Percentiles rank a stretch among this genome's conserved stretches.
Evolutionary conservation across 1,140 invertebrate species (phyloP).

Genomic region (Eupeodes corollae): DNA sequence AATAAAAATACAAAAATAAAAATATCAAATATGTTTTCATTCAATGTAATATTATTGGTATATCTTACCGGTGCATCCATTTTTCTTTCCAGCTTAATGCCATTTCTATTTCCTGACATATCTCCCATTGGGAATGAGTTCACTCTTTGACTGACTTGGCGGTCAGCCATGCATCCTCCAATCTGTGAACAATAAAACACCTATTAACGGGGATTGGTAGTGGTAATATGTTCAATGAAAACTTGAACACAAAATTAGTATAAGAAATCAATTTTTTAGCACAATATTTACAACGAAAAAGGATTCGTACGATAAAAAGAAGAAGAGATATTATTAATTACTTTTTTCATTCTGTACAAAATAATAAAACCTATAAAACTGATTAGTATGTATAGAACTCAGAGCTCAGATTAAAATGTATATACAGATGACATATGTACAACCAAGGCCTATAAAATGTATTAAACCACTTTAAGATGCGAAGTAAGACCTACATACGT

Average conservation of each 20-base stretch:
- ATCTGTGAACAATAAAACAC: constrained; percentile 46
- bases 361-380: background rate
- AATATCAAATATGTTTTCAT: background rate
- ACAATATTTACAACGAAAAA: too few species aligned
- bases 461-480: too few species aligned
- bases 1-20: constrained; percentile 25
- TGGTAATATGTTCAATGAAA: background rate
- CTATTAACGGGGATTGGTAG: constrained; percentile 6
- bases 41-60: background rate
- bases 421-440: too few species aligned
- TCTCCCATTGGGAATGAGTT: constrained; percentile 77
- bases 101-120: constrained; percentile 51
- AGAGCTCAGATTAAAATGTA: too few species aligned
- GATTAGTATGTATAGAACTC: too few species aligned
- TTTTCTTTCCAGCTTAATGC: constrained; percentile 51
- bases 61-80: constrained; percentile 60
- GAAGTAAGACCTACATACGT: too few species aligned
- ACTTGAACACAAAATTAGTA: background rate
- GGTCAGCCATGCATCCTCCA: constrained; percentile 58
- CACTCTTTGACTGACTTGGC: constrained; percentile 54
- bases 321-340: too few species aligned
- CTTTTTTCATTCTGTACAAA: too few species aligned
- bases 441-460: too few species aligned
- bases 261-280: constrained; percentile 2
- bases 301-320: background rate